Evolutionary conservation across 2,888 invertebrate genomes (phyloP).

Genomic region (Drosophila testacea): DNA sequence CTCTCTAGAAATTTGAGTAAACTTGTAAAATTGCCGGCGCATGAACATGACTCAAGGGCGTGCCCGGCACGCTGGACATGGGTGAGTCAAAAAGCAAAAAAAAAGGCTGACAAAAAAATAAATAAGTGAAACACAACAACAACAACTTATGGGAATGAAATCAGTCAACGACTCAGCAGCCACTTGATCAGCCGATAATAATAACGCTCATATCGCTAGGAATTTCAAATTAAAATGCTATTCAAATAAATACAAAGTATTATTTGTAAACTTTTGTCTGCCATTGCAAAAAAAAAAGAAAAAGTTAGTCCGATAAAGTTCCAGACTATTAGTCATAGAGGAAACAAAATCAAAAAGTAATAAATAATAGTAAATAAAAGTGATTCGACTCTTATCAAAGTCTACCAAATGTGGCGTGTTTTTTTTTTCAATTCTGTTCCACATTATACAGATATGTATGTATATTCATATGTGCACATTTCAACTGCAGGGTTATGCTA

Average conservation of each 20-base stretch:
- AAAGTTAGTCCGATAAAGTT: slow-evolving; percentile 9
- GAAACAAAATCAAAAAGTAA: slow-evolving; percentile 27
- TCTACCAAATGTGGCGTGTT: slow-evolving; percentile 41
- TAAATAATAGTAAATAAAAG: slow-evolving; percentile 7
- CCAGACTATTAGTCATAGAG: slow-evolving; percentile 53
- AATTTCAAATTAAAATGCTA: slow-evolving; percentile 20
- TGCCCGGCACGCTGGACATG: slow-evolving; percentile 7
- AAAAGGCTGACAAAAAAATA: background rate
- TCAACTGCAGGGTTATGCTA: background rate
- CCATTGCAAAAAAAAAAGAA: background rate
- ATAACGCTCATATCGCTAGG: background rate
- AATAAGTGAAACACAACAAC: background rate
- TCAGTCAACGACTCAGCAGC: slow-evolving; percentile 25
- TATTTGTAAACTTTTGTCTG: background rate
- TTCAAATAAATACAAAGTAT: slow-evolving; percentile 8
- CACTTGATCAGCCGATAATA: slow-evolving; percentile 23
- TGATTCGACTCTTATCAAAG: slow-evolving; percentile 34
- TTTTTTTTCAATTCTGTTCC: slow-evolving; percentile 15
- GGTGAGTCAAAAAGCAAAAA: slow-evolving; percentile 10
- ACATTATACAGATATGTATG: background rate
- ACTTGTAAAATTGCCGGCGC: slow-evolving; percentile 3
- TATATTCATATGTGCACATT: background rate
- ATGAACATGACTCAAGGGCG: slow-evolving; percentile 41
- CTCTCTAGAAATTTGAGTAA: slow-evolving; percentile 16
- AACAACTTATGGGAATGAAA: slow-evolving; percentile 11